Evolutionary conservation across 2,888 invertebrate species (phyloP), one percentile per base, ranked within the genome.

Genomic region (Chalcosyrphus nemorum): DNA sequence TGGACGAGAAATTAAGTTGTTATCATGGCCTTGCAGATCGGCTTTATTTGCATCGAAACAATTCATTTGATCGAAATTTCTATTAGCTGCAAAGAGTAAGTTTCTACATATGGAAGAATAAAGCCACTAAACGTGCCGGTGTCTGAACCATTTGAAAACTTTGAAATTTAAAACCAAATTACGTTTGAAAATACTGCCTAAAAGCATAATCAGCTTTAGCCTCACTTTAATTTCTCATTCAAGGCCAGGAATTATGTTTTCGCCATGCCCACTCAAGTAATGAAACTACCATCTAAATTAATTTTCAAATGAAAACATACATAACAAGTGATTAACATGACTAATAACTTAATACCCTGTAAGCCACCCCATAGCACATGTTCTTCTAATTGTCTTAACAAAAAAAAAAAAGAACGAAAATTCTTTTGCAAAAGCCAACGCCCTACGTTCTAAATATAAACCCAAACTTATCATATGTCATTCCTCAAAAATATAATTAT

Each of bases 341-440:
- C 27, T 52, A 52, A 52, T 24, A 27, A 52, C 50, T 27, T 52
- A 52, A 27, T 52, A 52, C 50, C n/a, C 50, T 52, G 13, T 27
- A 52, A 27, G 27, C 50, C 24, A 27, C 27, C 50, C 13, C 27
- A 52, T 27, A 27, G 7, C 50, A 52, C 50, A 52, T 52, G 27
- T 27, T 38, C 13, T n/a, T 1, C 13, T 38, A 38, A 38, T 38
- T 38, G 38, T 38, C 38, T 38, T 38, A 38, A 35, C 5, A n/a
- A 35, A 11, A 7, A 35, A n/a, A 38, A 24, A 24, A 4, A 4
- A 4, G 24, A 24, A 24, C 43, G n/a, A n/a, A 45, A 7, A 45
- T 45, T 17, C 19, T 17, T 19, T 45, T 19, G 5, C 50, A 21
- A 52, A 27, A 52, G 50, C 50, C 50, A 52, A 52, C 50, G 50